phyloP scores from a whole-genome alignment of 2,113 vertebrate genomes.

The Zapornia atra region DNA sequence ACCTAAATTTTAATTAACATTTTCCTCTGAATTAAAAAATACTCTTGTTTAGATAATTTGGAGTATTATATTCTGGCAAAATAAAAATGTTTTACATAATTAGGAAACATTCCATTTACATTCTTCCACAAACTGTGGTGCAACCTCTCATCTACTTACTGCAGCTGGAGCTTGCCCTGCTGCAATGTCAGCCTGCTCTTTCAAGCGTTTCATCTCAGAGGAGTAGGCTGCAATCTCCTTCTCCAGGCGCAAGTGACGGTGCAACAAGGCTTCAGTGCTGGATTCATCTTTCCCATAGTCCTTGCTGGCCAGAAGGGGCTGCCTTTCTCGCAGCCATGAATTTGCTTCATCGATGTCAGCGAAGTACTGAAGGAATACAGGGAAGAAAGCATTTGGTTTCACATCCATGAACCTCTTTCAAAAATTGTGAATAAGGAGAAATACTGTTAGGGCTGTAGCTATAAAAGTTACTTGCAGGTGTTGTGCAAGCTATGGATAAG shows the following conservation, averaged over 20 bases:
- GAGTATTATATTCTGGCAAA: not conserved
- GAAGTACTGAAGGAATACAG: constrained; percentile 79
- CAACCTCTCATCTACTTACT: constrained; percentile 51
- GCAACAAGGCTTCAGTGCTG: constrained; percentile 73
- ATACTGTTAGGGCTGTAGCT: not conserved
- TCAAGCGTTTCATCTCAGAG: constrained; percentile 78
- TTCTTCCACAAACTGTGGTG: not conserved
- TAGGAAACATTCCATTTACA: fast-evolving
- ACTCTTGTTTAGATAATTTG: not conserved
- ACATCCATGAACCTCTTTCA: not conserved
- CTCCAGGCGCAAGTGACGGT: constrained; percentile 81
- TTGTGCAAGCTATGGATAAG: not conserved
- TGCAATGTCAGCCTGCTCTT: constrained; percentile 78
- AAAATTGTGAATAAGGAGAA: not conserved
- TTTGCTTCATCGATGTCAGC: constrained; percentile 79
- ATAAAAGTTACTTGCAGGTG: not conserved
- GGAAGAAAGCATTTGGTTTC: not conserved
- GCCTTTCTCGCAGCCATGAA: constrained; percentile 83
- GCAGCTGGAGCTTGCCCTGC: constrained; percentile 70
- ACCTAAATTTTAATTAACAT: not conserved
- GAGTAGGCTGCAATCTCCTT: constrained; percentile 77
- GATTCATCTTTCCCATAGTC: constrained; percentile 82
- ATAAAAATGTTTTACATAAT: not conserved
- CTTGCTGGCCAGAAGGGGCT: constrained; percentile 73
- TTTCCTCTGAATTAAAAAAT: not conserved